Percentiles rank a stretch among this genome's conserved stretches.
phyloP scores from a whole-genome alignment of 2,888 invertebrate genomes.

The Euzophera pinguis region DNA sequence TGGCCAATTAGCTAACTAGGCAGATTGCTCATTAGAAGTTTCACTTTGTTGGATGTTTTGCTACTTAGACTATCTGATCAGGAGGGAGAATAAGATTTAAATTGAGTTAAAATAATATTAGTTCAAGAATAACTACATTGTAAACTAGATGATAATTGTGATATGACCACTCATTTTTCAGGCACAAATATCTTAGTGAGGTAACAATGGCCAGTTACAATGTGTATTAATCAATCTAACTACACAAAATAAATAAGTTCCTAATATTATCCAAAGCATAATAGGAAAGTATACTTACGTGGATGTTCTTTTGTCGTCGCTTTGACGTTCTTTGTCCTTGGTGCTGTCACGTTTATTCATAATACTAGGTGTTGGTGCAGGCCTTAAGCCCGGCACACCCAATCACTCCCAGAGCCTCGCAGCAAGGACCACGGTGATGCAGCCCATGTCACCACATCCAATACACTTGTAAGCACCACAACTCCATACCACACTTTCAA shows the following conservation, averaged over 20 bases:
- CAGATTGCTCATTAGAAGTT: no score
- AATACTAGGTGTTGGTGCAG: conserved; percentile 70
- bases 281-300: conserved; percentile 51
- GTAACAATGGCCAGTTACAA: no score
- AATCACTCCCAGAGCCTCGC: conserved; percentile 72
- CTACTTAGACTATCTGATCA: no score
- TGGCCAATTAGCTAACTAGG: no score
- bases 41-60: no score
- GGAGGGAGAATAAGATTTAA: no score
- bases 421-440: conserved; percentile 55
- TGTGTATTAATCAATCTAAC: neutral
- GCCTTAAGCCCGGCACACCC: conserved; percentile 66
- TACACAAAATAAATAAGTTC: neutral
- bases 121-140: no score
- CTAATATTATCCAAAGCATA: neutral
- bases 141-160: no score
- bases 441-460: conserved; percentile 75
- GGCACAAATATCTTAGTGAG: no score
- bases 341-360: conserved; percentile 77
- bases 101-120: no score
- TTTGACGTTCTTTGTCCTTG: conserved; percentile 77
- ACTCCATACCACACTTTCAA: conserved; percentile 64
- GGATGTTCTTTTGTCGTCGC: conserved; percentile 75
- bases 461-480: conserved; percentile 45
- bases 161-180: neutral